Evolutionary conservation across 2,888 invertebrate species (phyloP), one percentile per base, ranked within the genome.

Genomic region (Sinopyrophorus schimmeli): DNA sequence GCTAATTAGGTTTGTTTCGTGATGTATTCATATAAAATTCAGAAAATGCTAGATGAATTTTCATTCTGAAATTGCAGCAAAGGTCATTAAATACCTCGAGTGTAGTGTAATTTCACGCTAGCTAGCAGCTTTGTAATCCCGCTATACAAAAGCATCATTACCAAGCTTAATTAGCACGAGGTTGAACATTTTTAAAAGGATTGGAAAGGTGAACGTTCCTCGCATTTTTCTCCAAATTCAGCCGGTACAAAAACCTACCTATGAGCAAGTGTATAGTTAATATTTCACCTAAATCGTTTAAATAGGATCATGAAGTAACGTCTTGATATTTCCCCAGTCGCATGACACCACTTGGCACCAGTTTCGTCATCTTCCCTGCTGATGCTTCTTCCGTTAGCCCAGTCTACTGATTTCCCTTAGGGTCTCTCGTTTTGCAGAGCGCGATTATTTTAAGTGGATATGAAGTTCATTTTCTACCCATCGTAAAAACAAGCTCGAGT

Each of bases 381-480:
- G 53, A 44, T 42, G 48, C 50, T 47, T 50, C 59, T 55, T 49
- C 56, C 53, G 59, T 48, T 52, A 55, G 59, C 55, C 57, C 49
- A 60, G 63, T 57, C 65, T 62, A 63, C 64, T 72, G 71, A 72
- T 72, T 72, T 72, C 71, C 72, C 72, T 66, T 56, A 69, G 72
- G 72, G 66, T 70, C 68, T 67, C 65, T 65, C 66, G 66, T 68
- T 69, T 66, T 66, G 65, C 64, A 63, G 62, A 61, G 63, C 65
- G 66, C 70, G 69, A 70, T 70, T 71, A 70, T 70, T 70, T 70
- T 71, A 69, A 71, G 70, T 68, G 67, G 70, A 70, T 70, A 70
- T 69, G 68, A 68, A 68, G 66, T 70, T 70, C 70, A 68, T 69
- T 66, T 68, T 64, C 62, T 63, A 63, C 44, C 49, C 49, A 44